Percentiles rank a stretch among this genome's conserved stretches.
Conservation (phyloP, 2,797 vertebrate genomes). For the Channa striata region DNA sequence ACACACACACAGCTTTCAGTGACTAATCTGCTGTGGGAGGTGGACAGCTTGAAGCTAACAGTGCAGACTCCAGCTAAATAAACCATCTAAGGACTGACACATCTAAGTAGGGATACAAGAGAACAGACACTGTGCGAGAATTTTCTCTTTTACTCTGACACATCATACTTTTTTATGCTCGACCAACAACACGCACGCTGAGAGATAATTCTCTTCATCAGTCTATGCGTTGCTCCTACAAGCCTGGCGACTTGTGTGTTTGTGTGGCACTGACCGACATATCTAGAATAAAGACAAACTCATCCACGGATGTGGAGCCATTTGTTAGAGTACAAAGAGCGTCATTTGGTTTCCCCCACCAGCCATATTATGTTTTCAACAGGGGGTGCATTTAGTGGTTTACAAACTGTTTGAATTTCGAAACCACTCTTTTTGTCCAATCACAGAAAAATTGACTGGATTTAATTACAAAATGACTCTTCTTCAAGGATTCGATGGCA, state of each 20-base stretch:
- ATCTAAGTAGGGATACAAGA: slow-evolving; percentile 74
- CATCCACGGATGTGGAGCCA: slow-evolving; percentile 40
- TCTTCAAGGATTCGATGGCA: slow-evolving; percentile 12
- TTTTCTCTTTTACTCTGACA: slow-evolving; percentile 60
- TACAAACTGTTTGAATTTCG: slow-evolving; percentile 42
- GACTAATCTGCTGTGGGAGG: slow-evolving; percentile 83
- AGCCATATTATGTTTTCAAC: slow-evolving; percentile 39
- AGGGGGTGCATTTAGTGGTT: slow-evolving; percentile 41
- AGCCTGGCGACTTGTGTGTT: slow-evolving; percentile 22
- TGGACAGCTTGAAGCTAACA: slow-evolving; percentile 80
- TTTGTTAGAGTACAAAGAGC: slow-evolving; percentile 56
- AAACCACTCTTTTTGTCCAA: slow-evolving; percentile 33
- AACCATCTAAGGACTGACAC: slow-evolving; percentile 79
- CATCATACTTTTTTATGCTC: slow-evolving; percentile 51
- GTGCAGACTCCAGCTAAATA: slow-evolving; percentile 78
- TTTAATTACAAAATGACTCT: slow-evolving; percentile 20
- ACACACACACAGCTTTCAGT: slow-evolving; percentile 64
- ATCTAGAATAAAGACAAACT: slow-evolving; percentile 49
- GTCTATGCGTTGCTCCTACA: slow-evolving; percentile 19
- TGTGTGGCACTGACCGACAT: slow-evolving; percentile 50
- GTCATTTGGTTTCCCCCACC: slow-evolving; percentile 33
- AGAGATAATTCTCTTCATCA: slow-evolving; percentile 58
- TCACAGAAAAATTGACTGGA: slow-evolving; percentile 17
- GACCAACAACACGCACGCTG: slow-evolving; percentile 51
- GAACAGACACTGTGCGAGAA: slow-evolving; percentile 54